Conservation (phyloP, 2,113 vertebrate genomes). For the Cheilinus undulatus region DNA sequence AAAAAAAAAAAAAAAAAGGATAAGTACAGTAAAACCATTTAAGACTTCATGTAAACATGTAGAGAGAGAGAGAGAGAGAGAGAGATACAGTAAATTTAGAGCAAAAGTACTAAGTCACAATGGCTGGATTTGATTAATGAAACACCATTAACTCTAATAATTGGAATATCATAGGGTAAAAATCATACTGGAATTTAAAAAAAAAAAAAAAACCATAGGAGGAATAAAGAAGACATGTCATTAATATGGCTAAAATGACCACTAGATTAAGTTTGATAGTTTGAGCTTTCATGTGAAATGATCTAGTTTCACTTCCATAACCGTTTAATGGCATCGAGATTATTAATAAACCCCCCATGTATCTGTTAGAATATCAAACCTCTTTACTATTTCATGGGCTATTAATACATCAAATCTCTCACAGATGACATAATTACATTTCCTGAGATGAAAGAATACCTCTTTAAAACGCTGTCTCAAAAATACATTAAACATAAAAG, state of each 20-base stretch:
- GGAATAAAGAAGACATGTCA: background rate
- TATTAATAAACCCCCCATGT: background rate
- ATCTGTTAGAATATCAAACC: constrained; percentile 6
- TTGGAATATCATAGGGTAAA: background rate
- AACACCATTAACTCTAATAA: background rate
- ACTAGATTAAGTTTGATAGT: constrained; percentile 4
- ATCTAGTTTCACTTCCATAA: background rate
- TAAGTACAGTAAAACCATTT: background rate
- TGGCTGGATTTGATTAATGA: background rate
- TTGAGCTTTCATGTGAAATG: background rate
- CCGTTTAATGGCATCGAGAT: background rate
- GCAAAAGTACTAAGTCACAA: background rate
- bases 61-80: too few species aligned
- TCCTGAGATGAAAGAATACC: constrained; percentile 56
- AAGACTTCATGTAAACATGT: constrained; percentile 10
- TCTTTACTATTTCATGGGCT: constrained; percentile 8
- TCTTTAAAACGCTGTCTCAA: background rate
- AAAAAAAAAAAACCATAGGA: background rate
- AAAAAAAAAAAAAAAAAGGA: too few species aligned
- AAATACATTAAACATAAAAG: constrained; percentile 29
- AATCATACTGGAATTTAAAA: background rate
- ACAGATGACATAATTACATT: constrained; percentile 29
- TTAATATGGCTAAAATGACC: background rate
- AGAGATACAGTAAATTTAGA: constrained; percentile 16
- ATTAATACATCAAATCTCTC: constrained; percentile 9